Evolutionary conservation across 2,888 invertebrate genomes (phyloP).

Genomic region (Agrochola litura): DNA sequence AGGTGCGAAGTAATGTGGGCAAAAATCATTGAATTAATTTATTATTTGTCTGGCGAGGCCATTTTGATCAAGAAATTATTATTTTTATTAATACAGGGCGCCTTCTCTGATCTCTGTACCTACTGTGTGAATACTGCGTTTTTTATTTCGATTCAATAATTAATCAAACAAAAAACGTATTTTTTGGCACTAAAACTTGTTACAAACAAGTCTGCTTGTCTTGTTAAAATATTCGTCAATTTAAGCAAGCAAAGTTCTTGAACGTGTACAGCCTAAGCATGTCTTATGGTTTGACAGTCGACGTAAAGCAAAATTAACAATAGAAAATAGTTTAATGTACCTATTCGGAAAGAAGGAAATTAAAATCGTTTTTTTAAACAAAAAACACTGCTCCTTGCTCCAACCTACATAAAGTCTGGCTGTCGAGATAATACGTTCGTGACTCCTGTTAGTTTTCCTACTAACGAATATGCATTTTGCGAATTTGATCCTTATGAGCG

Average conservation of each 20-base stretch:
- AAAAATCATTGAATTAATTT: constrained; percentile 28
- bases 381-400: neutral
- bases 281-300: neutral
- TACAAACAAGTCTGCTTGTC: neutral
- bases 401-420: too few species aligned
- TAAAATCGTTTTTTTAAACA: neutral
- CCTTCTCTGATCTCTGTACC: neutral
- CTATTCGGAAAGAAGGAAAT: neutral
- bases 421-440: too few species aligned
- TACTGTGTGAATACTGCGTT: neutral
- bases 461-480: too few species aligned
- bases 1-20: constrained; percentile 19
- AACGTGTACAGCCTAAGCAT: neutral
- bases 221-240: constrained; percentile 2
- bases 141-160: neutral
- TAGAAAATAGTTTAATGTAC: neutral
- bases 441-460: too few species aligned
- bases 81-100: neutral
- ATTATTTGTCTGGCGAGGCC: neutral
- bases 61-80: neutral
- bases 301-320: too few species aligned
- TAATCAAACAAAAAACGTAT: neutral
- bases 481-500: too few species aligned
- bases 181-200: neutral
- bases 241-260: neutral